Evolutionary conservation across 2,113 vertebrate species (phyloP).

Genomic region (Tachysurus vachellii): DNA sequence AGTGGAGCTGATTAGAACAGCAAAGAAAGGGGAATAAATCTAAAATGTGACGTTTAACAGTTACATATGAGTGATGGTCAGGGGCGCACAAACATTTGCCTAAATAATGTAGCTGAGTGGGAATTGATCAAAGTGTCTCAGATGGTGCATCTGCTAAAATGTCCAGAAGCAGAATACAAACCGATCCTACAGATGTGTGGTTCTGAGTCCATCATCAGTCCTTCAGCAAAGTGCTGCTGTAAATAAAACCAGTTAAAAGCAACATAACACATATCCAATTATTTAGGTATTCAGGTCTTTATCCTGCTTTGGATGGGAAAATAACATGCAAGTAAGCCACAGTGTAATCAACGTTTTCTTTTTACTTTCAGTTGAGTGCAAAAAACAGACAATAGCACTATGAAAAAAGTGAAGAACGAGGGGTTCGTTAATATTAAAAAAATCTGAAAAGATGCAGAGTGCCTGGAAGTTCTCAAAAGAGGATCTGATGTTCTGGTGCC

Average conservation of each 20-base stretch:
- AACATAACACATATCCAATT: not conserved
- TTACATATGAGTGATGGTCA: not conserved
- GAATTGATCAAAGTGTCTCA: not conserved
- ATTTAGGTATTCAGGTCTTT: not conserved
- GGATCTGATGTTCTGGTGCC: not conserved
- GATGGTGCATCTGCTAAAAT: not conserved
- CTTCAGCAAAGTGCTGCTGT: not conserved
- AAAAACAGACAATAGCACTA: conserved; percentile 12
- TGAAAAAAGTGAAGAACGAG: not conserved
- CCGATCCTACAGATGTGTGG: not conserved
- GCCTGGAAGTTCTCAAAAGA: no score
- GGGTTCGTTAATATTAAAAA: no score
- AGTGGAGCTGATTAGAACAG: no score
- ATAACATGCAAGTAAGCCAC: not conserved
- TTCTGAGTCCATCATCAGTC: not conserved
- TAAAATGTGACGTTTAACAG: not conserved
- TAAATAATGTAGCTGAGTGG: not conserved
- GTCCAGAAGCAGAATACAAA: not conserved
- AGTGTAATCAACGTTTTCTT: not conserved
- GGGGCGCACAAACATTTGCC: not conserved
- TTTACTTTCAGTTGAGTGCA: conserved; percentile 5
- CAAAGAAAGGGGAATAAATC: not conserved
- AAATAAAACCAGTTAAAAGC: not conserved
- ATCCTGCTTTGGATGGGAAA: not conserved
- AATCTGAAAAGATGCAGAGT: not conserved